These are phyloP conservation scores for Gadopsis bispinosus DNA, from an alignment of 2,797 vertebrate genomes.

Conservation along the genomic window DNA sequence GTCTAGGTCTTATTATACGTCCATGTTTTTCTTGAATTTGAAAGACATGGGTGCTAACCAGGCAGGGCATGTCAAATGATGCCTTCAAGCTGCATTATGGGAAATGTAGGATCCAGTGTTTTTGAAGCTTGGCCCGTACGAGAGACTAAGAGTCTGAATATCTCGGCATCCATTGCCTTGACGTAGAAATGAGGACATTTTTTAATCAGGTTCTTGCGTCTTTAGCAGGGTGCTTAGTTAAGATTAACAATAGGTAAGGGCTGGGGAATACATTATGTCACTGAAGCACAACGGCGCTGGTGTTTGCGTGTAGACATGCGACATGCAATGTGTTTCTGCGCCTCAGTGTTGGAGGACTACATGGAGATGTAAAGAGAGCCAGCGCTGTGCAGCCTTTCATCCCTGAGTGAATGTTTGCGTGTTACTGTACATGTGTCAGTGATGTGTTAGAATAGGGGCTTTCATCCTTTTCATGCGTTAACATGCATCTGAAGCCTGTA, in stretches of 20 bases:
- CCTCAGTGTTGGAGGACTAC: background rate
- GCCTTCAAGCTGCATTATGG: background rate
- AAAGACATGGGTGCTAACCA: background rate
- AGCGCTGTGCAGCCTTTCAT: slow-evolving; percentile 14
- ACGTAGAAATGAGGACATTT: background rate
- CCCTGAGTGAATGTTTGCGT: background rate
- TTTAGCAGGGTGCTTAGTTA: background rate
- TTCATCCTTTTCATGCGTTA: slow-evolving; percentile 56
- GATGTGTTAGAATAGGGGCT: slow-evolving; percentile 12
- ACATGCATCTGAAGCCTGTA: slow-evolving; percentile 41
- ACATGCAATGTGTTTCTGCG: background rate
- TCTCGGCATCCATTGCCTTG: background rate
- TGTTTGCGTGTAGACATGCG: no score
- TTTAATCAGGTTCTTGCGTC: background rate
- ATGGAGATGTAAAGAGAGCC: background rate
- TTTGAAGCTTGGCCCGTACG: background rate
- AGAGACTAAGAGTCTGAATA: background rate
- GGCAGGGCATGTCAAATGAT: background rate
- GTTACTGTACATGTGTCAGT: slow-evolving; percentile 30
- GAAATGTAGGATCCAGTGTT: background rate
- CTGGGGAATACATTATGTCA: background rate
- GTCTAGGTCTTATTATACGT: no score
- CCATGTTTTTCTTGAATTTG: background rate
- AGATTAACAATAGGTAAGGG: background rate
- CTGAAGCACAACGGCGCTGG: background rate